Base-by-base conservation (phyloP, 2,113 vertebrate species). In the Prochilodus magdalenae region DNA sequence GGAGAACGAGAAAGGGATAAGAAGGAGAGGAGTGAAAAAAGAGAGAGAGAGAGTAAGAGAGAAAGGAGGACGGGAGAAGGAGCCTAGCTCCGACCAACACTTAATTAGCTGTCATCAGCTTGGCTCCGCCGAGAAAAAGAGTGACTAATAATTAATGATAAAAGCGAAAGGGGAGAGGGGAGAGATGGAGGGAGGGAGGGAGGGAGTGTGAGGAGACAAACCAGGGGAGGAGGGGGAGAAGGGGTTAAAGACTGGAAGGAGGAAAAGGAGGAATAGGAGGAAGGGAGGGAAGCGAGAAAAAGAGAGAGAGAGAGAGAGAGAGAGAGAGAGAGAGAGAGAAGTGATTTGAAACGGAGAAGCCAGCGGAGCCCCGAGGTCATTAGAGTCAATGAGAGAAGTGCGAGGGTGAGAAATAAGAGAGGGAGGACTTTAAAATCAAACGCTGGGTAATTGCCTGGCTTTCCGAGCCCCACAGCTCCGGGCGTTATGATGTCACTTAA, bases 61-160 rank as follows among this genome's bases (percentile, higher is more conserved):
- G 27, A 81, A 81, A 87, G 83, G 83, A 85, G 24, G 53, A 27
- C 51, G 62, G 47, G 55, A 14, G 79, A 84, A 70, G 30, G 69
- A 36, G 72, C 73, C 66, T 80, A 84, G 85, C 71, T 85, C 79
- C 78, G 83, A 80, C 88, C 88, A 81, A 80, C 77, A 87, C 84
- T 86, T 89, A 89, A 89, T 89, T 87, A 89, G 86, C 86, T 89
- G 86, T 89, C 88, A 89, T 87, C 84, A 89, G 84, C 77, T 86
- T 73, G 75, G 81, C 77, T 83, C 84, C 88, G 65, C 81, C 76
- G 84, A 86, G 88, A 73, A 83, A 86, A 85, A 86, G 84, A 86
- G 73, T 81, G 87, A 87, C 84, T 89, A 88, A 89, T 86, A 89
- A 89, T 89, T 89, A 89, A 89, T 87, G 87, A 89, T 89, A 83